Conservation (phyloP, 1,140 invertebrate species). For the Tetramorium alpestre region DNA sequence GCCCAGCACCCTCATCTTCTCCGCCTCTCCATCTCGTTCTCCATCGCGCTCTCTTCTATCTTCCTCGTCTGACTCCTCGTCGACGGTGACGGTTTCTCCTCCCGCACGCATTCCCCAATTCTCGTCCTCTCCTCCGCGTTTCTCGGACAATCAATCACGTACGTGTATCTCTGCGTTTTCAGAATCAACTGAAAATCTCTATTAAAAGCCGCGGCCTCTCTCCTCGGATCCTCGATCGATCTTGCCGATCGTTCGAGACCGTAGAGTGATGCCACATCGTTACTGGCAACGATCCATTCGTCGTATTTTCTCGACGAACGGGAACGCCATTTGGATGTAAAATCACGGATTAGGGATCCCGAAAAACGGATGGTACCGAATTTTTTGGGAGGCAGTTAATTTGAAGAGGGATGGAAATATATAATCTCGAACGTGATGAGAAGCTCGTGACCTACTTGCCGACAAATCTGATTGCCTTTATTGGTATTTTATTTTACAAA, state of each 20-base stretch:
- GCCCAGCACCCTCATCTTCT: conserved; percentile 29
- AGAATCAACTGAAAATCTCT: conserved; percentile 75
- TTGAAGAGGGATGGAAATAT: conserved; percentile 3
- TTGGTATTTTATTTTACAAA: neutral
- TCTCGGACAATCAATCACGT: conserved; percentile 71
- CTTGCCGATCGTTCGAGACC: conserved; percentile 14
- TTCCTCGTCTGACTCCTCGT: conserved; percentile 4
- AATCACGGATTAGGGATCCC: conserved; percentile 36
- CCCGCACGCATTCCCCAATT: conserved; percentile 5
- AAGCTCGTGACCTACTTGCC: neutral
- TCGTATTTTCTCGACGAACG: neutral
- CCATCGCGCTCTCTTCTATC: conserved; percentile 4
- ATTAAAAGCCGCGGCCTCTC: conserved; percentile 60
- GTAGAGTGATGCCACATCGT: conserved; percentile 1
- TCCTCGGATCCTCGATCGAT: conserved; percentile 18
- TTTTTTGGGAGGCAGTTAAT: conserved; percentile 17
- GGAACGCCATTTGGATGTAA: conserved; percentile 32
- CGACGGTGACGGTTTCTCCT: neutral
- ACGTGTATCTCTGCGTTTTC: conserved; percentile 66
- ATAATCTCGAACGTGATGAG: neutral
- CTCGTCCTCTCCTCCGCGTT: neutral
- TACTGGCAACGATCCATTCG: conserved; percentile 19
- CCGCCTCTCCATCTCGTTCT: conserved; percentile 10
- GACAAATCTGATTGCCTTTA: conserved; percentile 6
- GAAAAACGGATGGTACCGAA: conserved; percentile 23